Evolutionary conservation across 1,140 invertebrate species (phyloP).

Genomic region (Camponotus pennsylvanicus): DNA sequence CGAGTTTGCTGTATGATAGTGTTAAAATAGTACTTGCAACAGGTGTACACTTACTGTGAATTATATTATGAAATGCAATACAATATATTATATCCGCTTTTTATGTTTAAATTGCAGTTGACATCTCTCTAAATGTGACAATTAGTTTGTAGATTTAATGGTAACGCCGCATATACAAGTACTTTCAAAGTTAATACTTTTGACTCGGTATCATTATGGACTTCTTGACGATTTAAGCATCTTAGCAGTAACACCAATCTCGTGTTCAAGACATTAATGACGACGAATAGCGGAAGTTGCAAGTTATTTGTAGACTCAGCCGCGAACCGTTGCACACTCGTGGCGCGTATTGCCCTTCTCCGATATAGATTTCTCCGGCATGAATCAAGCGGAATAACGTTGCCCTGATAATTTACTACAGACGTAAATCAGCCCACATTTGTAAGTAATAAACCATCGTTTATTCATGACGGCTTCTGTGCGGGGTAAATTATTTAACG

Average conservation of each 20-base stretch:
- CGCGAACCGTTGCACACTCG: constrained; percentile 28
- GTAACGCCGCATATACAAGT: too few species aligned
- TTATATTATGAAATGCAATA: background rate
- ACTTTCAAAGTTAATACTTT: background rate
- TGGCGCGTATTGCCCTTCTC: constrained; percentile 33
- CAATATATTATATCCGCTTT: background rate
- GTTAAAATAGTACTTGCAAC: constrained; percentile 29
- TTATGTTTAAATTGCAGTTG: background rate
- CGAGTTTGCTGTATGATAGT: background rate
- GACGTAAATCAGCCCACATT: constrained; percentile 58
- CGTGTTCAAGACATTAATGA: constrained; percentile 42
- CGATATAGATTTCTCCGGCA: constrained; percentile 55
- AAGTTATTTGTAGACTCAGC: constrained; percentile 33
- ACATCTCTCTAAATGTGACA: background rate
- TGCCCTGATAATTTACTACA: constrained; percentile 49
- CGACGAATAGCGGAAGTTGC: constrained; percentile 41
- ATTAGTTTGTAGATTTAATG: background rate
- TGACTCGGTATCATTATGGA: constrained; percentile 10
- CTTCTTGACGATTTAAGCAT: background rate
- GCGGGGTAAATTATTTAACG: constrained; percentile 58
- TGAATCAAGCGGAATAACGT: constrained; percentile 56
- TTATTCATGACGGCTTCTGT: constrained; percentile 53
- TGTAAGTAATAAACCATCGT: constrained; percentile 60
- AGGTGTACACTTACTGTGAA: constrained; percentile 23
- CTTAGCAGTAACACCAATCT: constrained; percentile 8